phyloP scores from a whole-genome alignment of 2,113 vertebrate genomes.

The Calonectris borealis region DNA sequence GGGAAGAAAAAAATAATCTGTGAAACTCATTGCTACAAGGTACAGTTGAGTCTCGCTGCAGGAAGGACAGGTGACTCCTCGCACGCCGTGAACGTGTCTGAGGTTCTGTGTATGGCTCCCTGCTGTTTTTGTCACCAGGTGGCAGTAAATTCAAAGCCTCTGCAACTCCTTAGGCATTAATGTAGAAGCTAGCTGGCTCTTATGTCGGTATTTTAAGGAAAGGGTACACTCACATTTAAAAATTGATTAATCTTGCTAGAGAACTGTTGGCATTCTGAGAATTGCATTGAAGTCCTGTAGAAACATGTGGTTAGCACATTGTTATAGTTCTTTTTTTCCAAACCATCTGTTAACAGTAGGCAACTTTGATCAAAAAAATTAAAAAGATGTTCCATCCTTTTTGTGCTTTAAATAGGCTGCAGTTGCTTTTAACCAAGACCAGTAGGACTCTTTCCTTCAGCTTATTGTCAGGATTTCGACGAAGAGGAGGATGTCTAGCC shows the following conservation, averaged over 20 bases:
- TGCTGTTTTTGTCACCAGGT: not conserved
- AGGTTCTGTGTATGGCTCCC: not conserved
- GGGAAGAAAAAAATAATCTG: not conserved
- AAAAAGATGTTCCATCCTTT: not conserved
- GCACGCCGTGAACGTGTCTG: accelerated
- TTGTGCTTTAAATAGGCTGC: not conserved
- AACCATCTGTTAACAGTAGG: not conserved
- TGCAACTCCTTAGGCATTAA: not conserved
- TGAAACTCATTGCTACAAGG: not conserved
- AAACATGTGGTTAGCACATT: not conserved
- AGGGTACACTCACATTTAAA: not conserved
- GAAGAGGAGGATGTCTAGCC: not conserved
- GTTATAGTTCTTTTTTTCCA: not conserved
- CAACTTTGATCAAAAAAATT: not conserved
- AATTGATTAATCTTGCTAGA: not conserved
- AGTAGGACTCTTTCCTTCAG: not conserved
- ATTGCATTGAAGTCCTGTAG: not conserved
- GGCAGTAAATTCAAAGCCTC: not conserved
- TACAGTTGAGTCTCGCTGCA: not conserved
- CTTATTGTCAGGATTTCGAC: not conserved
- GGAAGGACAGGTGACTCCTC: not conserved
- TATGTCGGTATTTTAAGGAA: not conserved
- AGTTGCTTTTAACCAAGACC: not conserved
- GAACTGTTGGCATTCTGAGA: not conserved
- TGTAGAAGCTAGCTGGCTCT: not conserved